These are phyloP conservation scores for Bursaphelenchus okinawaensis DNA, from an alignment of 2,888 invertebrate genomes.

Conservation along the genomic window DNA sequence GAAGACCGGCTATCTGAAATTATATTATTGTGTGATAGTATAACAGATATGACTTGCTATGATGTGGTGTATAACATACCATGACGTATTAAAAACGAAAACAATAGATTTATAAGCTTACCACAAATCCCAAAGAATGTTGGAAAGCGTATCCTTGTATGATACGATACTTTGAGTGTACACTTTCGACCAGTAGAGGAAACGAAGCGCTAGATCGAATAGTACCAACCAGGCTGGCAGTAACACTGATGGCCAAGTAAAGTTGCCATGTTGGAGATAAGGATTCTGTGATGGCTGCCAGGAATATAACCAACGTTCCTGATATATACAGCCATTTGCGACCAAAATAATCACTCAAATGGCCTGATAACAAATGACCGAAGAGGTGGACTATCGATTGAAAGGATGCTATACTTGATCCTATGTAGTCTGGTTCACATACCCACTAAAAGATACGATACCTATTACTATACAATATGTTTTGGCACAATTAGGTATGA, in stretches of 20 bases:
- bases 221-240: conserved; percentile 9
- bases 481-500: too few relatives aligned
- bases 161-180: conserved; percentile 25
- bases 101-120: neutral
- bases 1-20: conserved; percentile 24
- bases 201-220: conserved; percentile 20
- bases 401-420: conserved; percentile 22
- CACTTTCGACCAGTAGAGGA: conserved; percentile 22
- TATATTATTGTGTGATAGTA: neutral
- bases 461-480: too few relatives aligned
- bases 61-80: neutral
- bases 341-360: conserved; percentile 26
- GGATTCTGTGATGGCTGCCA: neutral
- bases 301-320: neutral
- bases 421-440: conserved; percentile 23
- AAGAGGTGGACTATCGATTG: conserved; percentile 19
- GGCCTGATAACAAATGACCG: conserved; percentile 21
- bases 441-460: conserved; percentile 29
- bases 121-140: conserved; percentile 22
- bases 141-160: conserved; percentile 29
- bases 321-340: conserved; percentile 23
- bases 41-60: neutral
- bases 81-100: neutral
- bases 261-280: conserved; percentile 14
- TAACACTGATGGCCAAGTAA: conserved; percentile 17